Conservation (phyloP, 2,888 invertebrate genomes). For the Hirtodrosophila confusa region DNA sequence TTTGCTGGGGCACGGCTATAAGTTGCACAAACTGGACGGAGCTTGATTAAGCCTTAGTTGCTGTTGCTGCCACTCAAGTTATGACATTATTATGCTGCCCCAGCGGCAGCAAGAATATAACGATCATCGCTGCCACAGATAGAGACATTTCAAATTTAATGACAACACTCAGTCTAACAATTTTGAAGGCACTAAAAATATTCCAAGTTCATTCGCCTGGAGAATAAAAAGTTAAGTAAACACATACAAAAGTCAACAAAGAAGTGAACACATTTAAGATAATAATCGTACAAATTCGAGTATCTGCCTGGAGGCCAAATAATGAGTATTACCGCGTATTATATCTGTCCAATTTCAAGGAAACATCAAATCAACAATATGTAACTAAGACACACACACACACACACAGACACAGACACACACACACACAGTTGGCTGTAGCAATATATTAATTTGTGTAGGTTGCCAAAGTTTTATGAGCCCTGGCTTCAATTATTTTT, state of each 20-base stretch:
- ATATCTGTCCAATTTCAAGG: conserved; percentile 7
- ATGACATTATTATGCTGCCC: conserved; percentile 9
- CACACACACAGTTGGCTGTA: not conserved
- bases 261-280: not conserved
- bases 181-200: too few relatives aligned
- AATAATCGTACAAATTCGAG: too few relatives aligned
- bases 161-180: conserved; percentile 5
- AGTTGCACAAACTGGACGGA: conserved; percentile 14
- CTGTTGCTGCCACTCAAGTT: conserved; percentile 14
- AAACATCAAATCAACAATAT: conserved; percentile 25
- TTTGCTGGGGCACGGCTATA: conserved; percentile 29
- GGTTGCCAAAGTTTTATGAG: conserved; percentile 58
- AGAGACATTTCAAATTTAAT: conserved; percentile 28
- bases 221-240: too few relatives aligned
- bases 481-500: conserved; percentile 59
- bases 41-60: conserved; percentile 44
- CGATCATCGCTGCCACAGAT: too few relatives aligned
- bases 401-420: not conserved
- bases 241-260: not conserved
- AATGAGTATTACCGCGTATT: conserved; percentile 32
- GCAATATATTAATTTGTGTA: conserved; percentile 9
- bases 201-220: too few relatives aligned
- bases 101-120: not conserved
- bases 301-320: not conserved
- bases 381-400: conserved; percentile 1